Evolutionary conservation across 2,888 invertebrate species (phyloP).

Genomic region (Amphipyra tragopoginis): DNA sequence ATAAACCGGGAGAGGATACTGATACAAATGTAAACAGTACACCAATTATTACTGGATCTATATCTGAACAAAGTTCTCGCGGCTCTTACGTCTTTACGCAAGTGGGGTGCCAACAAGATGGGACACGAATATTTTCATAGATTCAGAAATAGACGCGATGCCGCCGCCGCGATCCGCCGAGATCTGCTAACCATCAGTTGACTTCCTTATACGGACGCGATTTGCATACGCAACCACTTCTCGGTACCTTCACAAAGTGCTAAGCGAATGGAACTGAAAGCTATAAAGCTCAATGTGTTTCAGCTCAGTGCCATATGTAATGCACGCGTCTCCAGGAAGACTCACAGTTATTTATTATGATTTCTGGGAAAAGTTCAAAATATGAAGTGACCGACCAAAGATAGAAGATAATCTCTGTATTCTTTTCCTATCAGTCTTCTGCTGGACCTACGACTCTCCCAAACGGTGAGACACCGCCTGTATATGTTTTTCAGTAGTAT

Average conservation of each 20-base stretch:
- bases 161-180: slow-evolving; percentile 42
- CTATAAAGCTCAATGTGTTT: slow-evolving; percentile 2
- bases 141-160: slow-evolving; percentile 75
- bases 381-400: background rate
- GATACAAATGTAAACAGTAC: slow-evolving; percentile 29
- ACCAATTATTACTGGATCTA: slow-evolving; percentile 32
- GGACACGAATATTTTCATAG: slow-evolving; percentile 81
- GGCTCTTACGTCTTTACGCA: slow-evolving; percentile 54
- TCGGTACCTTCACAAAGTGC: slow-evolving; percentile 28
- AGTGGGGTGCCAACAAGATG: slow-evolving; percentile 65
- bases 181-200: slow-evolving; percentile 37
- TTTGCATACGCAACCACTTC: slow-evolving; percentile 14
- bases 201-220: slow-evolving; percentile 49
- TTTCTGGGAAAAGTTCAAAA: background rate
- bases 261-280: background rate
- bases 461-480: no score
- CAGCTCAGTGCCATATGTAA: background rate
- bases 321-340: background rate
- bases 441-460: no score
- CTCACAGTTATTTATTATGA: background rate
- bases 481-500: background rate
- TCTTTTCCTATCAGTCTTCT: no score
- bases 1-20: slow-evolving; percentile 38
- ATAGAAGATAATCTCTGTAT: no score
- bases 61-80: slow-evolving; percentile 24